These are phyloP conservation scores for Anguilla obscura DNA, from an alignment of 2,797 vertebrate genomes.

Conservation along the genomic window DNA sequence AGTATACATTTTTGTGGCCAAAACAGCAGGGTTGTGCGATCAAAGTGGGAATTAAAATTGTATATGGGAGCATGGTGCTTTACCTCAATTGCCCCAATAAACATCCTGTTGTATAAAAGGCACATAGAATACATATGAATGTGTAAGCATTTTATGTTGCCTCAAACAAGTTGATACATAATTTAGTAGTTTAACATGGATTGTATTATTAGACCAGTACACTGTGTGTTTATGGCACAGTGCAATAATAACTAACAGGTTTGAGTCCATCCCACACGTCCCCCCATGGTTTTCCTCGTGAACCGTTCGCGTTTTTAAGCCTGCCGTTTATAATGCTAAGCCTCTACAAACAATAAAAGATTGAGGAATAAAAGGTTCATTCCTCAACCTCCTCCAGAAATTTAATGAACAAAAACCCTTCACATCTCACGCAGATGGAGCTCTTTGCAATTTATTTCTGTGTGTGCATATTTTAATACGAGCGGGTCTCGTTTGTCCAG, in stretches of 20 bases:
- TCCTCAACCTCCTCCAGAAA: not conserved
- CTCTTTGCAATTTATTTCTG: conserved; percentile 7
- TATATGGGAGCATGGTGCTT: not conserved
- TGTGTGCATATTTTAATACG: conserved; percentile 17
- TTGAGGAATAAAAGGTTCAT: not conserved
- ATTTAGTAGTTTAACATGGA: not conserved
- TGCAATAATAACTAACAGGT: not conserved
- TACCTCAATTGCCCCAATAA: not conserved
- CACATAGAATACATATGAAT: not conserved
- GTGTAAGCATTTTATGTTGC: not conserved
- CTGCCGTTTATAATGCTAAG: not conserved
- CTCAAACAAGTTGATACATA: not conserved
- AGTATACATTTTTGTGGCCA: too few relatives aligned
- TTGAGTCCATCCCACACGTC: not conserved
- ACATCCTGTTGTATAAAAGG: not conserved
- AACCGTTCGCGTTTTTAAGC: not conserved
- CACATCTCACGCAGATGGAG: not conserved
- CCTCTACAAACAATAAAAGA: not conserved
- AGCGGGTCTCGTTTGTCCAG: not conserved
- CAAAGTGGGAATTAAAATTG: not conserved
- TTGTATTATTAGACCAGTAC: not conserved
- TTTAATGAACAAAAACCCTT: not conserved
- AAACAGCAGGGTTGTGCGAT: too few relatives aligned
- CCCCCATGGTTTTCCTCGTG: not conserved
- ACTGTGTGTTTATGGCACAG: not conserved